phyloP scores from a whole-genome alignment of 2,797 vertebrate species.

The Chaunax sp. region DNA sequence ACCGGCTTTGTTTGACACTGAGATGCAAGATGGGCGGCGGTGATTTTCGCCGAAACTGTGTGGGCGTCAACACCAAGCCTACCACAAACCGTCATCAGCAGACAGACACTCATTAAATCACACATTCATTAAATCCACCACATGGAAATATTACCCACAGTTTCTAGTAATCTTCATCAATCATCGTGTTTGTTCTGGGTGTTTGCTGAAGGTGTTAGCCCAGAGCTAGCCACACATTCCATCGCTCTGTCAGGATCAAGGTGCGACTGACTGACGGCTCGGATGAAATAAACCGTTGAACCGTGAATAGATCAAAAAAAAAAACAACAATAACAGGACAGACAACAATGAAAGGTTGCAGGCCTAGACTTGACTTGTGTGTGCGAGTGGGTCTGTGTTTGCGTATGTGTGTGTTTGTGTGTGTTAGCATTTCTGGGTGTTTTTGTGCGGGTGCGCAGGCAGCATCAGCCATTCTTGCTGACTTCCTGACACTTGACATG shows the following conservation, averaged over 20 bases:
- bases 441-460: conserved; percentile 52
- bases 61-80: neutral
- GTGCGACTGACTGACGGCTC: conserved; percentile 53
- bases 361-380: conserved; percentile 31
- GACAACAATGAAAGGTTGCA: conserved; percentile 53
- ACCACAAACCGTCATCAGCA: neutral
- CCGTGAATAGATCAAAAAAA: conserved; percentile 46
- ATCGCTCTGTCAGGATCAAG: conserved; percentile 43
- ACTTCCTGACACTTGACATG: conserved; percentile 81
- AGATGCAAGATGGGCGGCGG: conserved; percentile 21
- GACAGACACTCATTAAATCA: conserved; percentile 4
- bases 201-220: conserved; percentile 81
- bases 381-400: conserved; percentile 16
- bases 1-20: conserved; percentile 49
- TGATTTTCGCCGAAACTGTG: conserved; percentile 20
- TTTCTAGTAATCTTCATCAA: conserved; percentile 77
- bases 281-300: conserved; percentile 41
- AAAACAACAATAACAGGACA: neutral
- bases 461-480: conserved; percentile 74
- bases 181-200: conserved; percentile 76
- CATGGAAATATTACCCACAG: conserved; percentile 38
- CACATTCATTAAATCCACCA: conserved; percentile 4
- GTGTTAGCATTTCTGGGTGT: conserved; percentile 12
- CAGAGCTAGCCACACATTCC: conserved; percentile 49
- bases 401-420: conserved; percentile 21